A percentile compares a stretch with the other conserved stretches of the same genome.
Evolutionary conservation across 2,797 vertebrate genomes (phyloP).

Genomic region (Triplophysa bombifrons): DNA sequence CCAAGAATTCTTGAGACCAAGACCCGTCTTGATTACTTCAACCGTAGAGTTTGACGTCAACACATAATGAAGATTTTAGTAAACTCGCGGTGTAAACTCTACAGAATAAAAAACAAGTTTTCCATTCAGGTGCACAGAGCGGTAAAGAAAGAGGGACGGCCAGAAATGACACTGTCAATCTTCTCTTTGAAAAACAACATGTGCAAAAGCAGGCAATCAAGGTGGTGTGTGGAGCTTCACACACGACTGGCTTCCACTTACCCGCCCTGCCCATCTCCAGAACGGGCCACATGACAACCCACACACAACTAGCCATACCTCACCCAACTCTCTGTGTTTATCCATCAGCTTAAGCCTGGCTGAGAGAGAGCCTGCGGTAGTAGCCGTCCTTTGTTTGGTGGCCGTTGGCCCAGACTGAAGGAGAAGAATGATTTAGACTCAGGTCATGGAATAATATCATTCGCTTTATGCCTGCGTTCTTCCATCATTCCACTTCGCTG

Average conservation of each 20-base stretch:
- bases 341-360: slow-evolving; percentile 40
- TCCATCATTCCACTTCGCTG: slow-evolving; percentile 44
- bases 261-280: slow-evolving; percentile 43
- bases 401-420: slow-evolving; percentile 33
- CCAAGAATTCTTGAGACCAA: too few species aligned
- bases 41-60: too few species aligned
- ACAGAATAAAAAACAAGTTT: slow-evolving; percentile 17
- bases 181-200: slow-evolving; percentile 41
- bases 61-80: too few species aligned
- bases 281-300: slow-evolving; percentile 11
- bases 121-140: slow-evolving; percentile 21
- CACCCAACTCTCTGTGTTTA: slow-evolving; percentile 29
- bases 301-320: neutral
- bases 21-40: too few species aligned
- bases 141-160: slow-evolving; percentile 12
- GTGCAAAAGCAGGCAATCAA: slow-evolving; percentile 53
- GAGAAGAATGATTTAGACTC: slow-evolving; percentile 38
- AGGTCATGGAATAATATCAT: slow-evolving; percentile 57
- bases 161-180: slow-evolving; percentile 52
- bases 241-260: slow-evolving; percentile 65
- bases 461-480: slow-evolving; percentile 45
- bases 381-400: slow-evolving; percentile 42
- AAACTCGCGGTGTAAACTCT: neutral
- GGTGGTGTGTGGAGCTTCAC: slow-evolving; percentile 61
- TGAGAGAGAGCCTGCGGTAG: neutral